A percentile compares a stretch with the other conserved stretches of the same genome.
These are phyloP conservation scores for Athetis lepigone DNA, from an alignment of 2,888 invertebrate species.

Conservation along the genomic window DNA sequence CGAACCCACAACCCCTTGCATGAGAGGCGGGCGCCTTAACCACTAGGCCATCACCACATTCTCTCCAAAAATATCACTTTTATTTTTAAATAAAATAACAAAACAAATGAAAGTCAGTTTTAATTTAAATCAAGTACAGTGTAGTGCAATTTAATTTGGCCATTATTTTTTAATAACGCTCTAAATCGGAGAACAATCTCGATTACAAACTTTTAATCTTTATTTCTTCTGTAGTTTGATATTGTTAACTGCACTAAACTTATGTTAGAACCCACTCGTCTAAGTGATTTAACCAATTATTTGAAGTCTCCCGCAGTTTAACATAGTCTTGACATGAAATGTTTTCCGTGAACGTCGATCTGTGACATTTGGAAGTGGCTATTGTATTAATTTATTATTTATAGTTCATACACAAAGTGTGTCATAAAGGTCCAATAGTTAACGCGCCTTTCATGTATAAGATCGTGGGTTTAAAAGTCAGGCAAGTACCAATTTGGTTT, in stretches of 20 bases:
- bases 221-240: slow-evolving; percentile 45
- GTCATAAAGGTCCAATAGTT: no score
- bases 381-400: not conserved
- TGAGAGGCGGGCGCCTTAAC: no score
- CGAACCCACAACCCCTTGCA: no score
- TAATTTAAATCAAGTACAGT: slow-evolving; percentile 24
- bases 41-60: no score
- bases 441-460: no score
- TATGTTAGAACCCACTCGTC: slow-evolving; percentile 35
- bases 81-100: no score
- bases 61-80: no score
- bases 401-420: no score
- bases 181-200: slow-evolving; percentile 38
- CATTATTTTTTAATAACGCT: slow-evolving; percentile 28
- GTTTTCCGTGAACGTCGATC: slow-evolving; percentile 20
- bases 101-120: not conserved
- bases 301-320: slow-evolving; percentile 74
- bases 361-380: slow-evolving; percentile 19
- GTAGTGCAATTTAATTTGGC: slow-evolving; percentile 34
- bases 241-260: slow-evolving; percentile 31
- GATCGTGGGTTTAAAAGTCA: no score
- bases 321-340: slow-evolving; percentile 62
- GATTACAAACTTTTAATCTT: slow-evolving; percentile 34
- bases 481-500: no score
- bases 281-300: slow-evolving; percentile 77